Evolutionary conservation across 2,113 vertebrate species (phyloP).

Genomic region (Speoplatyrhinus poulsoni): DNA sequence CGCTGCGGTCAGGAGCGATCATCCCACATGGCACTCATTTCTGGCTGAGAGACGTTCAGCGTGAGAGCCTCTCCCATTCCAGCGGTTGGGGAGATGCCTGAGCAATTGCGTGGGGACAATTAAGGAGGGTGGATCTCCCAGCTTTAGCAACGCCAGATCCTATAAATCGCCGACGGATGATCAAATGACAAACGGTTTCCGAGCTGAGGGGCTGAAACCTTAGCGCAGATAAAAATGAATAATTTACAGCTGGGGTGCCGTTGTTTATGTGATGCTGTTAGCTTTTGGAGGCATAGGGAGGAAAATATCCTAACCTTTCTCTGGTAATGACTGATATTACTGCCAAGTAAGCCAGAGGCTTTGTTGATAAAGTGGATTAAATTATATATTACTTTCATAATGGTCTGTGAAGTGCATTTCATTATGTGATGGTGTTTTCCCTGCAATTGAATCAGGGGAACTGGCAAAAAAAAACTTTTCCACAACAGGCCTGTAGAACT

Average conservation of each 20-base stretch:
- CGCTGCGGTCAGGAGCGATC: conserved; percentile 85
- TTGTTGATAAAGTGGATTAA: conserved; percentile 50
- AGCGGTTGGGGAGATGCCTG: conserved; percentile 76
- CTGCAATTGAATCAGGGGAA: conserved; percentile 18
- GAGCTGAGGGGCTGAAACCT: conserved; percentile 44
- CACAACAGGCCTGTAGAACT: conserved; percentile 14
- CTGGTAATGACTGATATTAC: conserved; percentile 46
- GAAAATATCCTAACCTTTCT: conserved; percentile 61
- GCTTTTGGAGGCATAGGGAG: conserved; percentile 57
- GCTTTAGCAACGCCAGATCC: conserved; percentile 50
- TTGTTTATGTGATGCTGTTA: conserved; percentile 45
- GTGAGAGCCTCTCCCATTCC: conserved; percentile 85
- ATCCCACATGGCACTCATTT: conserved; percentile 95
- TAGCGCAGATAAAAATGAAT: conserved; percentile 59
- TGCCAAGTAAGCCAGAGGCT: conserved; percentile 43
- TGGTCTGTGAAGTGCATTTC: conserved; percentile 4
- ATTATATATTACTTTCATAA: conserved; percentile 53
- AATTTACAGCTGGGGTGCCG: conserved; percentile 63
- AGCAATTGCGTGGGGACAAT: conserved; percentile 59
- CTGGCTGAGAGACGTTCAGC: conserved; percentile 79
- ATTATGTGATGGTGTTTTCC: conserved; percentile 41
- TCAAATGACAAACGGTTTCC: conserved; percentile 59
- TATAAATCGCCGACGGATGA: conserved; percentile 39
- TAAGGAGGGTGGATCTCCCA: conserved; percentile 69
- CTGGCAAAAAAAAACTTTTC: conserved; percentile 18